Conservation (phyloP, 2,797 vertebrate species). For the Coracias cyanogaster region DNA sequence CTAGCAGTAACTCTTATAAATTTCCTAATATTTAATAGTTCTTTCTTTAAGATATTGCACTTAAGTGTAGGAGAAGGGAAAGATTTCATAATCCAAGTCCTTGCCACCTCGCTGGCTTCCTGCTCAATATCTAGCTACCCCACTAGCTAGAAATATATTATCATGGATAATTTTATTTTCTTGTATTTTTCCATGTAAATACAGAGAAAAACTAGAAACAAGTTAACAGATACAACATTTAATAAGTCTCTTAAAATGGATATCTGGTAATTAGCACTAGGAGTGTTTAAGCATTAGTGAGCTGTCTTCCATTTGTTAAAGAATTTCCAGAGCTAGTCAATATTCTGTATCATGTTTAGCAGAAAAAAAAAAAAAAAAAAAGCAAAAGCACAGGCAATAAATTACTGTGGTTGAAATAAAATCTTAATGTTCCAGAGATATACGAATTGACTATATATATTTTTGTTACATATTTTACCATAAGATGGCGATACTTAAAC, state of each 20-base stretch:
- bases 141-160: neutral
- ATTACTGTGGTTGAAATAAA: neutral
- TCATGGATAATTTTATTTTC: neutral
- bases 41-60: constrained; percentile 8
- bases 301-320: neutral
- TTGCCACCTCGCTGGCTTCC: neutral
- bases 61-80: neutral
- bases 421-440: neutral
- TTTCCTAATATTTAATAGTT: constrained; percentile 13
- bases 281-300: constrained; percentile 3
- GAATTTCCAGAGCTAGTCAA: neutral
- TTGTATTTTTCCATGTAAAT: constrained; percentile 30
- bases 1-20: constrained; percentile 77
- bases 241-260: constrained; percentile 17
- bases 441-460: neutral
- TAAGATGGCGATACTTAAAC: constrained; percentile 68
- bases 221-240: constrained; percentile 30
- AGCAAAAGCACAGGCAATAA: neutral
- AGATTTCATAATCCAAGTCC: neutral
- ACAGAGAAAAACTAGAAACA: constrained; percentile 46
- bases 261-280: neutral
- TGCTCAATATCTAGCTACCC: neutral
- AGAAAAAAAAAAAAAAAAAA: neutral
- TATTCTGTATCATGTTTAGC: neutral
- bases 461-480: constrained; percentile 47